Base-by-base conservation (phyloP, 2,888 invertebrate species). In the Cataglyphis altisquamis region DNA sequence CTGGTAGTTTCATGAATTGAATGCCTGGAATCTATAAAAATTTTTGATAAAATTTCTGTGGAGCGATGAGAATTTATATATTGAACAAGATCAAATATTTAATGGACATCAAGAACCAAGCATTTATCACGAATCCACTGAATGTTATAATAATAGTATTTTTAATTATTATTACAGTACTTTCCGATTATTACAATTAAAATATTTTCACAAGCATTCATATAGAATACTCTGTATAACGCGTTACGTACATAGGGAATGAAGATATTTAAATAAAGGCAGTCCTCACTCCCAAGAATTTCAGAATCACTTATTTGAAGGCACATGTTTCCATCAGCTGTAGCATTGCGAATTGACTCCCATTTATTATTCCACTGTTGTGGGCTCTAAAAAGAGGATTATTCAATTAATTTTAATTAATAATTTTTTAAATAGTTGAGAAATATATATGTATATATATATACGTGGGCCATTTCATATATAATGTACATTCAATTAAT, bases 261-360 rank as follows among this genome's bases (percentile, higher is more conserved):
- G 72, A 91, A 94, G 88, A 94, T 82, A 70, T 94, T 94, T 8
- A 94, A 84, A 83, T 91, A 90, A 6, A 94, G 90, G 75, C 94
- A 94, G 63, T 94, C 92, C 63, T 94, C 94, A 3, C 84, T 68
- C 10, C 94, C 94, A 0, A 78, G 0, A 12, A 90, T 45, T 62
- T 84, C 18, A 9, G 82, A 83, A 5, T 0, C 6, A 0, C 75
- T 21, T 0, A 1, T 5, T 86, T 94, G 94, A 18, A 89, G 45
- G 81, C 94, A 94, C 36, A 63, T 68, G 21, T 91, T 48, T 18
- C 90, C 91, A 77, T 94, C 92, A 3, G 64, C 25, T 0, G 81
- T 87, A 0, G 91, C 92, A 25, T 91, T 70, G 25, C 75, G 82
- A 15, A 81, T 36, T 62, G 73, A 75, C 0, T 39, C 82, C 94